Evolutionary conservation across 2,888 invertebrate genomes (phyloP).

Genomic region (Balanococcus diminutus): DNA sequence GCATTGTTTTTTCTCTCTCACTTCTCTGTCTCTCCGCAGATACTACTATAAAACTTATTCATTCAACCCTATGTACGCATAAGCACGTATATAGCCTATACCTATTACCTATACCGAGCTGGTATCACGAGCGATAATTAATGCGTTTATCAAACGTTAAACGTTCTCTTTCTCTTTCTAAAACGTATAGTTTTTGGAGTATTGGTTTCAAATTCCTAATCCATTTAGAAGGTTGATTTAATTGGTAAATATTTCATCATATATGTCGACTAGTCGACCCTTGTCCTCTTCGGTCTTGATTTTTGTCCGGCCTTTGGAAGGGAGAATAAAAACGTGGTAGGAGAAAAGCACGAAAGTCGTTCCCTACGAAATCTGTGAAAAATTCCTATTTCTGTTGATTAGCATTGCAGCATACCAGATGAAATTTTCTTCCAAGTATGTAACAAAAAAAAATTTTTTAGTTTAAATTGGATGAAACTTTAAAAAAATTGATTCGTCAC

Average conservation of each 20-base stretch:
- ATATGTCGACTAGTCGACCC: neutral
- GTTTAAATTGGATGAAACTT: too few relatives aligned
- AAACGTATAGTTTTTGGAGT: neutral
- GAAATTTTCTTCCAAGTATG: too few relatives aligned
- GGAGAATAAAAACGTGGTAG: too few relatives aligned
- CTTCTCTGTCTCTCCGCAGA: neutral
- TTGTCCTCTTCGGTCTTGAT: neutral
- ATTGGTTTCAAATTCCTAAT: slow-evolving; percentile 2
- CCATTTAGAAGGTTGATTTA: slow-evolving; percentile 19
- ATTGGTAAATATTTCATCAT: neutral
- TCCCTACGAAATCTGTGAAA: too few relatives aligned
- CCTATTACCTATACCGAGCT: neutral
- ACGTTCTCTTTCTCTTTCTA: neutral
- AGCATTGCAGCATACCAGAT: too few relatives aligned
- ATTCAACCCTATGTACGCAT: neutral
- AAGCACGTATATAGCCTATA: neutral
- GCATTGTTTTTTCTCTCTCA: neutral
- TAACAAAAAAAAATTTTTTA: too few relatives aligned
- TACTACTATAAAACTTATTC: neutral
- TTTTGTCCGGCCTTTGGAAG: too few relatives aligned
- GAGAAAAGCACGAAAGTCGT: too few relatives aligned
- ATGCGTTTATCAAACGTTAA: slow-evolving; percentile 24
- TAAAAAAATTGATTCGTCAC: too few relatives aligned
- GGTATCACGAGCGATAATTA: neutral
- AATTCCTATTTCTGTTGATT: too few relatives aligned